phyloP scores from a whole-genome alignment of 2,797 vertebrate genomes.

The Melopsittacus undulatus region DNA sequence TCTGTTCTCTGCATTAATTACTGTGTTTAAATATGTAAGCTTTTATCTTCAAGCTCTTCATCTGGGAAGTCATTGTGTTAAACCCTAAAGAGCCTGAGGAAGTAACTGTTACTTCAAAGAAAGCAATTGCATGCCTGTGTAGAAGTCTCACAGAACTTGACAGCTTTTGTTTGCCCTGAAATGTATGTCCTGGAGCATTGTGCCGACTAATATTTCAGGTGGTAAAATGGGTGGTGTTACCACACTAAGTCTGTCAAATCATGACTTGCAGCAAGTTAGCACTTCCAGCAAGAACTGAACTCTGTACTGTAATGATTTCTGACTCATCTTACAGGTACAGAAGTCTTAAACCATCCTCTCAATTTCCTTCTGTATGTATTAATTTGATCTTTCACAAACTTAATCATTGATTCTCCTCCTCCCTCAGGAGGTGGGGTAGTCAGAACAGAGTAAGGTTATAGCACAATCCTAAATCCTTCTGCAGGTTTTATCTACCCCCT shows the following conservation, averaged over 20 bases:
- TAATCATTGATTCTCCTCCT: background rate
- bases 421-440: background rate
- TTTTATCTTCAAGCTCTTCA: background rate
- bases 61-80: constrained; percentile 26
- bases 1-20: constrained; percentile 9
- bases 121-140: constrained; percentile 27
- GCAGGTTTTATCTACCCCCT: background rate
- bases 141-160: constrained; percentile 29
- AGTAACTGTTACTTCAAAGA: constrained; percentile 40
- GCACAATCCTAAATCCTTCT: background rate
- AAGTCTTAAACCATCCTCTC: background rate
- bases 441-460: background rate
- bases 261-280: constrained; percentile 35
- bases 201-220: constrained; percentile 27
- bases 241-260: constrained; percentile 12
- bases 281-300: background rate
- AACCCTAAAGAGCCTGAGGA: constrained; percentile 30
- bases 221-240: constrained; percentile 24
- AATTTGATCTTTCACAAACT: background rate
- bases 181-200: constrained; percentile 24
- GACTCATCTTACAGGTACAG: background rate
- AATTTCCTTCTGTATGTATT: background rate
- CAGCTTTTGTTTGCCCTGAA: constrained; percentile 53
- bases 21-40: constrained; percentile 10
- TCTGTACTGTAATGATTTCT: background rate